Evolutionary conservation across 2,797 vertebrate species (phyloP), one percentile per base, ranked within the genome.

Genomic region (Pangasius sanitwongsei): DNA sequence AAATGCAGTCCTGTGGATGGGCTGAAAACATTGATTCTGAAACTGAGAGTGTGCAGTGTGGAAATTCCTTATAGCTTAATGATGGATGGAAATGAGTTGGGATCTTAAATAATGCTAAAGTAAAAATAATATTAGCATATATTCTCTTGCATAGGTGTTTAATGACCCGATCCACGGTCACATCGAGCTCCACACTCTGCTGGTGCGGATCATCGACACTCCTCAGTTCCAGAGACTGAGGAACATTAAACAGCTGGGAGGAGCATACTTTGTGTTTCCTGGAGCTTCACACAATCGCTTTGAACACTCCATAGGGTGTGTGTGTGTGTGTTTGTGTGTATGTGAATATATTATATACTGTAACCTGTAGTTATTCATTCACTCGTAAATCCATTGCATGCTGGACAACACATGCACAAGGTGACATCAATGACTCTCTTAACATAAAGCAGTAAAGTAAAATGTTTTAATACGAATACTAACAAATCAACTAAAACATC

Each of bases 101-200:
- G 55, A 57, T 57, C 55, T 18, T 57, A 50, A 63, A 3, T 63
- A 63, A 63, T 63, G 25, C 8, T 63, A 25, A 63, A 50, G 48
- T 63, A 65, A n/a, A 4, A 65, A 13, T 13, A 65, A n/a, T 65
- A n/a, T n/a, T 37, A n/a, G 11, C 18, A 3, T 12, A 8, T 53
- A 0, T 55, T 80, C 50, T 80, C 77, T 80, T 80, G 28, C 28
- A 9, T 92, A 99, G 98, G 97, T 99, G 53, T 98, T 99, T 89
- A 99, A 99, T 0, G 98, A 99, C 92, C 97, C 98, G 4, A 95
- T 99, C 89, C 98, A 99, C 0, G 98, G 98, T 1, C 98, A 98
- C 63, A 95, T 99, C 87, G 97, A 97, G 88, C 75, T 99, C 2
- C 98, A 98, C 75, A 97, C 98, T 0, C 96, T 99, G 31, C 96